Base-by-base conservation (phyloP, 1,140 invertebrate species). In the Wiebesia pumilae region DNA sequence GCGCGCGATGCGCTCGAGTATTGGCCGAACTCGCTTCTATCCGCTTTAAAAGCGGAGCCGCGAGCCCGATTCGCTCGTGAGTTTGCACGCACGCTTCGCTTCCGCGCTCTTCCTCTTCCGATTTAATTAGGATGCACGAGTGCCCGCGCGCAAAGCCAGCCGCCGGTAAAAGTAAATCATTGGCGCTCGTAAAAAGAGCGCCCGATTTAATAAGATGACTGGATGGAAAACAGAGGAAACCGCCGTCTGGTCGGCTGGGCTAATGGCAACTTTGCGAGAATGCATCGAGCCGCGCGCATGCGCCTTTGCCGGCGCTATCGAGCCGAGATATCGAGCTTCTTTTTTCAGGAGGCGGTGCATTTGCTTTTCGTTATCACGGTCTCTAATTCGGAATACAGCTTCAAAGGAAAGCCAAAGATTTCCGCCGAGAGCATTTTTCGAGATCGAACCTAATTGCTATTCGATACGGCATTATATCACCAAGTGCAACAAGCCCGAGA, bases 71-170 rank as follows among this genome's bases (percentile, higher is more conserved):
- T 24, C 58, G 24, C 7, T 14, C 58, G 54, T 21, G 12, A 58
- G 10, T 58, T 16, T 3, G 19, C 14, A 27, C 58, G 58, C 58
- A 10, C 4, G n/a, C 38, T 6, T 24, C 43, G 65, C 40, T 47
- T 33, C 27, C 43, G 10, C 51, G 40, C 19, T 78, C 38, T 43
- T 67, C 35, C n/a, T 33, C 30, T 73, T 24, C 65, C 27, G 51
- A 75, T 65, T 77, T 78, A 84, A 84, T 84, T 84, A 84, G 83
- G 54, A 65, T 40, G 0, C 12, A n/a, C 65, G 75, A 69, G 40
- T 40, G 83, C 33, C 40, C 51, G 40, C n/a, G 83, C 33, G 62
- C 51, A 35, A 1, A 54, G 19, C 47, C 12, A 16, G 19, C 40
- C n/a, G 19, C 40, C n/a, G 51, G 77, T 43, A 0, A 67, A 33